Evolutionary conservation across 2,797 vertebrate genomes (phyloP), one percentile per base, ranked within the genome.

Genomic region (Enoplosus armatus): DNA sequence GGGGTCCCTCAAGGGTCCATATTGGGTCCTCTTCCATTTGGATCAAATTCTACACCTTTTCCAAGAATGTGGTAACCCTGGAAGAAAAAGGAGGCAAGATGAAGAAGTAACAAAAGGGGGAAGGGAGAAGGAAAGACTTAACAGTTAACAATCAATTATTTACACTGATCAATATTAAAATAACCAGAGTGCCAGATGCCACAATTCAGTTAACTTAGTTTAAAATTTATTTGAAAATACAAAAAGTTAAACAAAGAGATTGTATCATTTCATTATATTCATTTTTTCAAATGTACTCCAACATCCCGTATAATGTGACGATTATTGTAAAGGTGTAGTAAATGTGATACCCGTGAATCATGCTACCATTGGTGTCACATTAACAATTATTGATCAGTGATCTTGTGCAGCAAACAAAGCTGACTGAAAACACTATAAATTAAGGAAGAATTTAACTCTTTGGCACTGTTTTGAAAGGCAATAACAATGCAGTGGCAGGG

Each of bases 181-280:
- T 22, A 77, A 73, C 2, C 22, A 66, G 20, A 73, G 8, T 4
- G 2, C 4, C 24, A 66, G 48, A 78, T 55, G 20, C 33, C 58
- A 80, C 20, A 68, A 20, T 12, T 59, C 6, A 0, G 20, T 37
- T 2, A 53, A 62, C 24, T 27, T 26, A 31, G 3, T 45, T 29
- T 61, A 33, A 1, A 43, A 53, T 82, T 77, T 55, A 75, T 81
- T 79, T 59, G 24, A 78, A 80, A 78, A 68, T 72, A 69, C 43
- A 77, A 80, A 83, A 77, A 31, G 6, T 15, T 24, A 4, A 58
- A 70, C 31, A 63, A 50, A 45, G 7, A 69, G 27, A 14, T 16
- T 2, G 0, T 2, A 33, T 51, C 20, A 39, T 51, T 9, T 22
- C 22, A 20, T n/a, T 4, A 48, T 61, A 8, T 16, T 53, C 4